Evolutionary conservation across 2,888 invertebrate species (phyloP).

Genomic region (Phaedon cochleariae): DNA sequence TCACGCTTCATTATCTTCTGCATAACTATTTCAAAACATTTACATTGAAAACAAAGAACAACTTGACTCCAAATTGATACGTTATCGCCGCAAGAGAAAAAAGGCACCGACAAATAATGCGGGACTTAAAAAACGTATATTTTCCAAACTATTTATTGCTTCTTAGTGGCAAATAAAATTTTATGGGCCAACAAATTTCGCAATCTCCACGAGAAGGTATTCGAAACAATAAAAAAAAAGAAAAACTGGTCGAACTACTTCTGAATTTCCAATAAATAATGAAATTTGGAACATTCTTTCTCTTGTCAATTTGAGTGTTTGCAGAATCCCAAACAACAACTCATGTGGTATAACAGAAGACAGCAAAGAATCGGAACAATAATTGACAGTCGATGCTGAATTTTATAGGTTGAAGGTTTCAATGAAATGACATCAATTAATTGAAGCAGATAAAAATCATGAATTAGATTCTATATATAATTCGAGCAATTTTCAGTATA

Average conservation of each 20-base stretch:
- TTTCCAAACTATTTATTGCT: conserved; percentile 27
- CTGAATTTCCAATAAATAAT: conserved; percentile 15
- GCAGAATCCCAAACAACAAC: background rate
- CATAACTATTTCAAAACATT: background rate
- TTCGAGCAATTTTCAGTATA: too few species aligned
- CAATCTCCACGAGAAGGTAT: conserved; percentile 10
- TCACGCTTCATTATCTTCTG: background rate
- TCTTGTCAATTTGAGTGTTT: conserved; percentile 10
- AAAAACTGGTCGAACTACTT: conserved; percentile 17
- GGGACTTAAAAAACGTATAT: conserved; percentile 14
- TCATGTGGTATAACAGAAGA: background rate
- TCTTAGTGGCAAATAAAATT: conserved; percentile 30
- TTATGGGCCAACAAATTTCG: conserved; percentile 28
- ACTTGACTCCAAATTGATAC: conserved; percentile 3
- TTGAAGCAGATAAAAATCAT: too few species aligned
- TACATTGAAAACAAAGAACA: background rate
- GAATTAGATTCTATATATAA: too few species aligned
- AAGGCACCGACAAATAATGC: conserved; percentile 17
- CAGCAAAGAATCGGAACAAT: too few species aligned
- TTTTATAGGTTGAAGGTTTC: background rate
- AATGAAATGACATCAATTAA: background rate
- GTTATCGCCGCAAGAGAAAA: conserved; percentile 1
- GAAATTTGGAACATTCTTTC: conserved; percentile 20
- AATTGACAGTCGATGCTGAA: background rate
- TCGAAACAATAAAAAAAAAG: background rate